These are phyloP conservation scores for Andrena hattorfiana DNA, from an alignment of 2,888 invertebrate genomes.

Conservation along the genomic window DNA sequence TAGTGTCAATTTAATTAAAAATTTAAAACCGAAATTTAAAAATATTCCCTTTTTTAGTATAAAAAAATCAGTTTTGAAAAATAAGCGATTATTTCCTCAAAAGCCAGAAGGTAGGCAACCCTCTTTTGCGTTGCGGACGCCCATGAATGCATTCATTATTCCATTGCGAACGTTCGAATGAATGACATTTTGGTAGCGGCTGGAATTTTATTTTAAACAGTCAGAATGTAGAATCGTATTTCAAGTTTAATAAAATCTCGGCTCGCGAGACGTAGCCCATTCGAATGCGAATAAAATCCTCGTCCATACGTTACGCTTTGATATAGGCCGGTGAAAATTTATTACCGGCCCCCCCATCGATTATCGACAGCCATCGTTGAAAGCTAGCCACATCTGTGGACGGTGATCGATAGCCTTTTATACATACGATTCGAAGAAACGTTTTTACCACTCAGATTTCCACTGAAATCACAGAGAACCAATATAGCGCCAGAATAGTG, in stretches of 20 bases:
- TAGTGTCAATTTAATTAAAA: too few species aligned
- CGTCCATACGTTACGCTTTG: conserved; percentile 8
- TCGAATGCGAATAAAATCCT: neutral
- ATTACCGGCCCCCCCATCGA: neutral
- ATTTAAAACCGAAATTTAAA: too few species aligned
- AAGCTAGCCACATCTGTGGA: neutral
- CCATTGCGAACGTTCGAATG: too few species aligned
- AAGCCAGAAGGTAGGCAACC: too few species aligned
- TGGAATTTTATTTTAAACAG: neutral
- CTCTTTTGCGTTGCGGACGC: too few species aligned
- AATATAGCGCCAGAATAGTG: too few species aligned
- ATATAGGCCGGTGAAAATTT: neutral
- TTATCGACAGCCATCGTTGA: neutral
- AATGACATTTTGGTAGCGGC: too few species aligned
- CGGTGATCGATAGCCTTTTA: neutral
- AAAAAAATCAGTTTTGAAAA: too few species aligned
- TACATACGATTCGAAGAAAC: neutral
- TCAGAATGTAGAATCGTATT: neutral
- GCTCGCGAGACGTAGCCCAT: neutral
- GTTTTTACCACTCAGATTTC: neutral
- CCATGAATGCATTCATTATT: too few species aligned
- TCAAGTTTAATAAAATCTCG: neutral
- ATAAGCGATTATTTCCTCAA: too few species aligned
- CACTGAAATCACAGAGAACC: too few species aligned
- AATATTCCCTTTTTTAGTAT: too few species aligned